Percentiles rank a stretch among this genome's conserved stretches.
Conservation (phyloP, 2,113 vertebrate species). For the Silurus meridionalis region DNA sequence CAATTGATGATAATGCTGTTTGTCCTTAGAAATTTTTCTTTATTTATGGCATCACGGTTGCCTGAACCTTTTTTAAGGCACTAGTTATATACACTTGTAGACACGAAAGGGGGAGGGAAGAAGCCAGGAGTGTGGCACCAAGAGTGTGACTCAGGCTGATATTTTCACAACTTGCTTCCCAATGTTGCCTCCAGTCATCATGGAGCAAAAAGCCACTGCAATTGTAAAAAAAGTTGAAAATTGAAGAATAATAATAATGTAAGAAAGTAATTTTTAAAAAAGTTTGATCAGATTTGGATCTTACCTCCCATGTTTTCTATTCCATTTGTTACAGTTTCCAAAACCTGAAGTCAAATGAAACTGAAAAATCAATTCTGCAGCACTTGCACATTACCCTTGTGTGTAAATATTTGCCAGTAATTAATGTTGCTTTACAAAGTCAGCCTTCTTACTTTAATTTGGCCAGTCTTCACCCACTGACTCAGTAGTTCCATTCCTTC, state of each 20-base stretch:
- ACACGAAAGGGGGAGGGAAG: too few relatives aligned
- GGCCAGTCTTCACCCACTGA: slow-evolving; percentile 82
- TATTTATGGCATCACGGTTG: neutral
- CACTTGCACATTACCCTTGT: neutral
- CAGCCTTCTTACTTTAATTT: slow-evolving; percentile 81
- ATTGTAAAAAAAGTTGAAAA: slow-evolving; percentile 71
- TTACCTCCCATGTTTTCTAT: slow-evolving; percentile 92
- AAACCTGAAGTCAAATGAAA: slow-evolving; percentile 72
- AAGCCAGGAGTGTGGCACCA: too few relatives aligned
- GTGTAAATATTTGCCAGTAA: neutral
- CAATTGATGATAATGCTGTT: neutral
- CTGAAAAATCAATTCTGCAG: neutral
- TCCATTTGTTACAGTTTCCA: slow-evolving; percentile 83
- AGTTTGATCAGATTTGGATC: slow-evolving; percentile 28
- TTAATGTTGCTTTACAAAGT: slow-evolving; percentile 5
- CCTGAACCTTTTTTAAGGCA: neutral
- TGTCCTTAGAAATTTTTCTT: neutral
- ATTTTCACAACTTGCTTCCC: slow-evolving; percentile 92
- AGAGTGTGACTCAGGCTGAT: slow-evolving; percentile 68
- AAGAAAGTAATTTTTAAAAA: neutral
- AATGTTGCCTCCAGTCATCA: slow-evolving; percentile 93
- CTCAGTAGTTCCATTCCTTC: slow-evolving; percentile 80
- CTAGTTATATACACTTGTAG: neutral
- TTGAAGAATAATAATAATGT: too few relatives aligned
- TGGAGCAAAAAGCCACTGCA: slow-evolving; percentile 90